Evolutionary conservation across 2,888 invertebrate genomes (phyloP).

Genomic region (Noctua fimbriata): DNA sequence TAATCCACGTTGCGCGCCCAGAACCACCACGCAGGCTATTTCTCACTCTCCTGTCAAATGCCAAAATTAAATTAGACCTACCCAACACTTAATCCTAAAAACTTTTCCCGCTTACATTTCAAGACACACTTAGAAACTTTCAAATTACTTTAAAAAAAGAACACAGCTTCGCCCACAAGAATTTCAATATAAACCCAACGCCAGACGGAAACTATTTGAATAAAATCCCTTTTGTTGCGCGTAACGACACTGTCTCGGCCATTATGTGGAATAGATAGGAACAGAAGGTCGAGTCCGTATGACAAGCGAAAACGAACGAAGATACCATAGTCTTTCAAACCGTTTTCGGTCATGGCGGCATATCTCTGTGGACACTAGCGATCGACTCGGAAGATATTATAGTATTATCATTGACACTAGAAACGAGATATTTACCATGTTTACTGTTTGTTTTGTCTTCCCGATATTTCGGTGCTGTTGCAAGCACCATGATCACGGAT

Average conservation of each 20-base stretch:
- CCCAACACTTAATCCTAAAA: neutral
- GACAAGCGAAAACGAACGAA: too few relatives aligned
- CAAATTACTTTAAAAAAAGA: constrained; percentile 55
- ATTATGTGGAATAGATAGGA: constrained; percentile 25
- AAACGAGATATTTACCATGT: too few relatives aligned
- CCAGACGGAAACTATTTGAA: constrained; percentile 73
- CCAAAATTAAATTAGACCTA: constrained; percentile 2
- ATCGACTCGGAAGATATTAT: too few relatives aligned
- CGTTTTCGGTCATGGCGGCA: too few relatives aligned
- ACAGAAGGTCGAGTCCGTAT: neutral
- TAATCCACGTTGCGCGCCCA: neutral
- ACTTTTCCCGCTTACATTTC: constrained; percentile 19
- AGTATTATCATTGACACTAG: too few relatives aligned
- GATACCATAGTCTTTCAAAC: too few relatives aligned
- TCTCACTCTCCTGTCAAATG: neutral
- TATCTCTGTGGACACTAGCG: too few relatives aligned
- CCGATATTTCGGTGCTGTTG: too few relatives aligned
- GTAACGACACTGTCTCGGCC: constrained; percentile 65
- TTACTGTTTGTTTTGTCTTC: too few relatives aligned
- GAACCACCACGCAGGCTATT: neutral
- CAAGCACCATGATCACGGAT: too few relatives aligned
- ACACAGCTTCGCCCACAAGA: constrained; percentile 49
- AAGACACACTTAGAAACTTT: constrained; percentile 27
- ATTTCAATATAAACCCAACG: constrained; percentile 67
- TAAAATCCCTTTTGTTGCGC: constrained; percentile 71